Evolutionary conservation across 2,888 invertebrate genomes (phyloP).

Genomic region (Ariolimax columbianus): DNA sequence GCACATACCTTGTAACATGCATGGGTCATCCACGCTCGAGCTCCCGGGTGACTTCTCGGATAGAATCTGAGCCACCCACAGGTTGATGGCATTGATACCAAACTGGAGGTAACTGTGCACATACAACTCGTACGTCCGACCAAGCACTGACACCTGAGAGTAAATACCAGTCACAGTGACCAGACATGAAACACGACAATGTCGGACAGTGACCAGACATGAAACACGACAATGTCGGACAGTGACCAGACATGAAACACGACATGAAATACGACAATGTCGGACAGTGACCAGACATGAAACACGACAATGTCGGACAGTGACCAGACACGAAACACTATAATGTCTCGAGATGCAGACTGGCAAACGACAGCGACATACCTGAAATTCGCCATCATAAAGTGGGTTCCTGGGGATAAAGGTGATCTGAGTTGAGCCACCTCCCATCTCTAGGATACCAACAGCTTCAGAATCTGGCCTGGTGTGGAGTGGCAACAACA

Average conservation of each 20-base stretch:
- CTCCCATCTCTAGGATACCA: conserved; percentile 82
- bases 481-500: no score
- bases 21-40: conserved; percentile 63
- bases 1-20: conserved; percentile 65
- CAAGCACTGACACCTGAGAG: conserved; percentile 58
- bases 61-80: conserved; percentile 57
- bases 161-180: background rate
- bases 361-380: conserved; percentile 54
- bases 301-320: no score
- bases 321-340: no score
- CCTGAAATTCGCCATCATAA: conserved; percentile 74
- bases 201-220: no score
- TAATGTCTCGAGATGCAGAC: no score
- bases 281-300: no score
- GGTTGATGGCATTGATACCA: conserved; percentile 69
- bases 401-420: conserved; percentile 75
- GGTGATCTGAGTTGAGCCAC: conserved; percentile 81
- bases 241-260: no score
- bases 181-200: no score
- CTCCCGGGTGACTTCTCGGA: conserved; percentile 50
- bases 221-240: no score
- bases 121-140: conserved; percentile 70
- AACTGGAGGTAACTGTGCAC: conserved; percentile 76
- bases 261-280: background rate
- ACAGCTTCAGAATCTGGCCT: conserved; percentile 69